These are phyloP conservation scores for Leptodirus hochenwartii DNA, from an alignment of 2,888 invertebrate species.

Conservation along the genomic window DNA sequence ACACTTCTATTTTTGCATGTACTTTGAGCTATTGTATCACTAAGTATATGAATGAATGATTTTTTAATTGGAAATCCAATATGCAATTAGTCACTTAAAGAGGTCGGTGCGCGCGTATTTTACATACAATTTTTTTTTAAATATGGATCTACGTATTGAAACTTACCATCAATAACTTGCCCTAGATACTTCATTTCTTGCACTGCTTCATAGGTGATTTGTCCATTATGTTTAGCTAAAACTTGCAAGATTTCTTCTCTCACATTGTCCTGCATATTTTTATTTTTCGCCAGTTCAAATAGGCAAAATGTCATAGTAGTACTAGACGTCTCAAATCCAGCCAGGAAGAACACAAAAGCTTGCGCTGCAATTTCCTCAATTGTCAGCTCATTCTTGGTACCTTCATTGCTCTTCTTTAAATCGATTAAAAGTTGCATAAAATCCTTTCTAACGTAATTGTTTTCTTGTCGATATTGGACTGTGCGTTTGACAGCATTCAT, in stretches of 20 bases:
- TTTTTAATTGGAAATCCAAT: too few species aligned
- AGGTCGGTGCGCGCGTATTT: too few species aligned
- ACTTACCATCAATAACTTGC: conserved; percentile 24
- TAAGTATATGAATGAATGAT: too few species aligned
- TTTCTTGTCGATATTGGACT: conserved; percentile 15
- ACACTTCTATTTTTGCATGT: too few species aligned
- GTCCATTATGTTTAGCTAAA: conserved; percentile 19
- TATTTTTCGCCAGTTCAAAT: conserved; percentile 24
- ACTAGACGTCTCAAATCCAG: conserved; percentile 29
- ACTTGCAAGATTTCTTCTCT: conserved; percentile 23
- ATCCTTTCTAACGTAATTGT: conserved; percentile 17
- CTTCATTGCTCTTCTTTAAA: not conserved
- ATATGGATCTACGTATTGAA: too few species aligned
- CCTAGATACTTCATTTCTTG: conserved; percentile 29
- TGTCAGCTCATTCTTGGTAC: not conserved
- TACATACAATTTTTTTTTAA: too few species aligned
- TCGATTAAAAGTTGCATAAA: conserved; percentile 22
- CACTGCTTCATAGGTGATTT: conserved; percentile 25
- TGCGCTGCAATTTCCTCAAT: conserved; percentile 19
- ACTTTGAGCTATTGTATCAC: too few species aligned
- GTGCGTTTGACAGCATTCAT: conserved; percentile 14
- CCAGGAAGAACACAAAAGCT: conserved; percentile 26
- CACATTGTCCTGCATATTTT: conserved; percentile 25
- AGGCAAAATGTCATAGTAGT: conserved; percentile 22
- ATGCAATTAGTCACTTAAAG: too few species aligned